Base-by-base conservation (phyloP, 2,113 vertebrate species). In the Promerops cafer region DNA sequence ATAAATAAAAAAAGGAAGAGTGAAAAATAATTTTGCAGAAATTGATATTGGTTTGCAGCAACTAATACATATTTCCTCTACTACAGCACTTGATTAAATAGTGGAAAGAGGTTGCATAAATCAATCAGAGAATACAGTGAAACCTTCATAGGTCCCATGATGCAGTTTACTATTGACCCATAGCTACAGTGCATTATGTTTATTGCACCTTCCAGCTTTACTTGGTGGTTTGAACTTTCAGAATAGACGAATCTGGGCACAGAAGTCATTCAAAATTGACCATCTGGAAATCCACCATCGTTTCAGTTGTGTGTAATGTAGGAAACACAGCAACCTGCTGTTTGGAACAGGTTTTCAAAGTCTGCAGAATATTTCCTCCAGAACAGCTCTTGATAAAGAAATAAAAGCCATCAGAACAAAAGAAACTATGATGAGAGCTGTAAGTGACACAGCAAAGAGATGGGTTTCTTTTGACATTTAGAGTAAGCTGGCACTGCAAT, bases 61-160 rank as follows among this genome's bases (percentile, higher is more conserved):
- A 57, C 5, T 20, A 72, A 37, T n/a, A 44, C 1, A 5, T 53
- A 28, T 60, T 74, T 56, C 27, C 37, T 78, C 42, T 52, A 5
- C 33, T 45, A 71, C 37, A 84, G 16, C 6, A 26, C 13, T 74
- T 65, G 52, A 66, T 42, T 77, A 50, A 90, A 45, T 49, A 74
- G 19, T 27, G 10, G 47, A 42, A 83, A 93, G 31, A 61, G 6
- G 17, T 69, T 66, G 35, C 10, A 57, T 45, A 63, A 59, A 78
- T 59, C 63, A 76, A 39, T 45, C 54, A 89, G 7, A 54, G 20
- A 26, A 37, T 30, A 53, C 0, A 6, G 26, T 42, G 49, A 39
- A 54, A 16, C 22, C 63, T 92, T 77, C 39, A 54, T 21, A 42
- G n/a, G 10, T 72, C 31, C 12, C 0, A 0, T 53, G 26, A 33